A percentile compares a stretch with the other conserved stretches of the same genome.
These are phyloP conservation scores for Mormyrops attenuatus DNA, from an alignment of 2,797 vertebrate genomes.

Conservation along the genomic window DNA sequence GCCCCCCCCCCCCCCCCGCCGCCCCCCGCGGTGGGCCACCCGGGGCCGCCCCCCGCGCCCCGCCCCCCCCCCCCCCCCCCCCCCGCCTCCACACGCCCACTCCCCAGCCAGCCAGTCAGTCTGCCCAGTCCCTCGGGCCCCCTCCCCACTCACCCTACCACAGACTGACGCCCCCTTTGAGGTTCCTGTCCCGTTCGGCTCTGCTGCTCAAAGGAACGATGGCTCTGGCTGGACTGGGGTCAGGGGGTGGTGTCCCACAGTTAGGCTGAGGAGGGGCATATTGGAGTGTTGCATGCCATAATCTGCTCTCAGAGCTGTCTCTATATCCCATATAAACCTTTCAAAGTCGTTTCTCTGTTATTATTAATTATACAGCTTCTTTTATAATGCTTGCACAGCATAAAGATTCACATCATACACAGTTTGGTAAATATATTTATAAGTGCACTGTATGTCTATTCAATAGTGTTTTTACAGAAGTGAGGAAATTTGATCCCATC, in stretches of 20 bases:
- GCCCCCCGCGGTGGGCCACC: no score
- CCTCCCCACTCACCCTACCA: conserved; percentile 26
- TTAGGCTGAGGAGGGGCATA: neutral
- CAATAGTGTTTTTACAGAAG: neutral
- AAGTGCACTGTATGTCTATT: neutral
- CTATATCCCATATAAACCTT: neutral
- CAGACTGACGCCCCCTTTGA: conserved; percentile 44
- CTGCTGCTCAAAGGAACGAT: neutral
- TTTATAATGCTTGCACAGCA: neutral
- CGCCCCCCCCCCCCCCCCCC: no score
- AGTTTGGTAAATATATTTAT: neutral
- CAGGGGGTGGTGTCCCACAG: conserved; percentile 40
- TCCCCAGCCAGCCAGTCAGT: neutral
- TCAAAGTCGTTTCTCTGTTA: neutral
- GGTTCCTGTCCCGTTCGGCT: conserved; percentile 42
- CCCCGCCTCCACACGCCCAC: no score
- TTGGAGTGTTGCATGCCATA: neutral
- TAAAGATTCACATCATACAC: neutral
- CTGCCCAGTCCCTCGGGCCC: neutral
- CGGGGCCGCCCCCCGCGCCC: no score
- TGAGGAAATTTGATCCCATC: neutral
- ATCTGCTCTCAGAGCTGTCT: neutral
- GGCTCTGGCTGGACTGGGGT: conserved; percentile 29
- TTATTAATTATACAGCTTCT: neutral
- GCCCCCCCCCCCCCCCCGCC: no score